A percentile compares a stretch with the other conserved stretches of the same genome.
These are phyloP conservation scores for Temnothorax curvispinosus DNA, from an alignment of 1,140 invertebrate species.

Conservation along the genomic window DNA sequence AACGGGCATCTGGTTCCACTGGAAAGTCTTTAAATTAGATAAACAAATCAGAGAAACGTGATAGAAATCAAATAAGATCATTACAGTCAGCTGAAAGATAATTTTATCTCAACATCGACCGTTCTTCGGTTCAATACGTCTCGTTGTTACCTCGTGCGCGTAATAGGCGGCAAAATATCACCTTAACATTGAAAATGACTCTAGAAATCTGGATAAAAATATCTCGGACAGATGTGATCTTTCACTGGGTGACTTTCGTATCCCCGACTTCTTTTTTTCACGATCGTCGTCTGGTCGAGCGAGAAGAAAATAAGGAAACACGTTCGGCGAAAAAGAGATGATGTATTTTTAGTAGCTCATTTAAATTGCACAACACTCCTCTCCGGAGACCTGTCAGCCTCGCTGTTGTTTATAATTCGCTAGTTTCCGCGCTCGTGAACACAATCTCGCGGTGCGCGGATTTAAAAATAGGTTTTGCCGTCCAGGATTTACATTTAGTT, in stretches of 20 bases:
- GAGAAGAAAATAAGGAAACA: slow-evolving; percentile 24
- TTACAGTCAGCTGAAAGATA: neutral
- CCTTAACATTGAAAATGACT: slow-evolving; percentile 46
- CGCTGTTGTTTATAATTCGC: slow-evolving; percentile 7
- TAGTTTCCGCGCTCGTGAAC: neutral
- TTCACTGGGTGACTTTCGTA: neutral
- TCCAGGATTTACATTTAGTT: neutral
- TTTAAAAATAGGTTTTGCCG: neutral
- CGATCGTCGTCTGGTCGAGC: neutral
- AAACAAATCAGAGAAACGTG: neutral
- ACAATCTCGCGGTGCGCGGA: neutral
- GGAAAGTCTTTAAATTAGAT: slow-evolving; percentile 24
- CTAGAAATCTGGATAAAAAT: slow-evolving; percentile 27
- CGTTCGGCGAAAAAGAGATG: slow-evolving; percentile 25
- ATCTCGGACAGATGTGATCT: slow-evolving; percentile 13
- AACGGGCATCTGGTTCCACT: neutral
- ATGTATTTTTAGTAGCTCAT: slow-evolving; percentile 49
- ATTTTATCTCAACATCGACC: neutral
- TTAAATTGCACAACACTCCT: slow-evolving; percentile 36
- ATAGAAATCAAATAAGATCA: slow-evolving; percentile 18
- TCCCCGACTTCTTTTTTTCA: neutral
- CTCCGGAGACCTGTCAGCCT: neutral
- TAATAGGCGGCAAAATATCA: neutral
- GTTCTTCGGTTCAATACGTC: neutral
- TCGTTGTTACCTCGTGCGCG: neutral